A percentile compares a stretch with the other conserved stretches of the same genome.
These are phyloP conservation scores for Crotalus helleri DNA, from an alignment of 2,113 vertebrate genomes.

Conservation along the genomic window DNA sequence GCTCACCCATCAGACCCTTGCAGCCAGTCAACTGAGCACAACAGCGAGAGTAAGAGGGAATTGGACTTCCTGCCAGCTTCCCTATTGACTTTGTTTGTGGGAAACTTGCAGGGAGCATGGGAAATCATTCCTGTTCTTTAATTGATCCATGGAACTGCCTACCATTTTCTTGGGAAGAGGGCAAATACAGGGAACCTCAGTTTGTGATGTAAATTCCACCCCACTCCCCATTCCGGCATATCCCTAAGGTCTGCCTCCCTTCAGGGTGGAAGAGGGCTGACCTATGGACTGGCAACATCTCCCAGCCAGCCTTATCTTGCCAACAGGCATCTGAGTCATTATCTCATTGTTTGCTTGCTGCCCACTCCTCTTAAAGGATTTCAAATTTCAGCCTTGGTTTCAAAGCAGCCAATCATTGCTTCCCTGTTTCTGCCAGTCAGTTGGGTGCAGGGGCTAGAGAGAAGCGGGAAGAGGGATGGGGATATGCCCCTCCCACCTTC, in stretches of 20 bases:
- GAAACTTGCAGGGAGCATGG: not conserved
- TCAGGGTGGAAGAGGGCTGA: not conserved
- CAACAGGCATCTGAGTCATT: not conserved
- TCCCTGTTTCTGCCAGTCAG: not conserved
- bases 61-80: not conserved
- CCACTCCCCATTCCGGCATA: not conserved
- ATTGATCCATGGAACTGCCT: not conserved
- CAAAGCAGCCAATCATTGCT: not conserved
- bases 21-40: not conserved
- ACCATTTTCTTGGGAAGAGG: not conserved
- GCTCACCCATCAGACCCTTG: not conserved
- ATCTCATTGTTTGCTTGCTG: not conserved
- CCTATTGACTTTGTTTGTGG: not conserved
- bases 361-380: not conserved
- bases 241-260: not conserved
- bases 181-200: not conserved
- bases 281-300: not conserved
- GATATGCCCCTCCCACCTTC: not conserved
- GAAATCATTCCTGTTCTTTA: not conserved
- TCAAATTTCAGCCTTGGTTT: not conserved
- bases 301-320: not conserved
- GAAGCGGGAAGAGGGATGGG: not conserved
- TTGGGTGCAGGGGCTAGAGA: not conserved
- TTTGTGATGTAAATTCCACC: not conserved
- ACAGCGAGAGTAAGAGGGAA: not conserved